Conservation (phyloP, 2,888 invertebrate genomes). For the Caenorhabditis parvicauda region DNA sequence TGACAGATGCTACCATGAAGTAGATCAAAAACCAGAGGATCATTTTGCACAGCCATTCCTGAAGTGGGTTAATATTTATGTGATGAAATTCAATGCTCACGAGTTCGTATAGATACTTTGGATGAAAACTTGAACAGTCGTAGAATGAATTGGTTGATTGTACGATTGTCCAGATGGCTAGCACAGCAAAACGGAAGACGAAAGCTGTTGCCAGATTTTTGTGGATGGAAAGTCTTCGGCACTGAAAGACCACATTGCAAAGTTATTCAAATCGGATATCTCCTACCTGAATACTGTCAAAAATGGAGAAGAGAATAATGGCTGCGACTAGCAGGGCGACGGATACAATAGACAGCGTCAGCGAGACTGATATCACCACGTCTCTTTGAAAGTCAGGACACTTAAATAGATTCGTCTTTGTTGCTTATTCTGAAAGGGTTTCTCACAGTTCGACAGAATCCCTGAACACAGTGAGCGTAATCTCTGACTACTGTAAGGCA, state of each 20-base stretch:
- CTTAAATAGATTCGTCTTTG: constrained; percentile 14
- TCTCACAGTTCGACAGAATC: constrained; percentile 54
- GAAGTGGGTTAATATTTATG: constrained; percentile 26
- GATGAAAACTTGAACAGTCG: constrained; percentile 54
- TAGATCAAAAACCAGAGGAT: constrained; percentile 67
- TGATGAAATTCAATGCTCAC: constrained; percentile 18
- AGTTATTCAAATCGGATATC: not conserved
- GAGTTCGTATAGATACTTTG: constrained; percentile 41
- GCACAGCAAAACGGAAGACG: constrained; percentile 65
- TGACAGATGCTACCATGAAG: constrained; percentile 68
- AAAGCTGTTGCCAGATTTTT: constrained; percentile 66
- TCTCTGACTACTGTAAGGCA: constrained; percentile 52
- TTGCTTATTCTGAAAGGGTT: not conserved
- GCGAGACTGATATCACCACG: constrained; percentile 53
- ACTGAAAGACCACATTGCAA: constrained; percentile 12
- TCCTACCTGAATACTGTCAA: constrained; percentile 57
- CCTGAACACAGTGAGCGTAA: constrained; percentile 51
- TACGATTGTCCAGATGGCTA: constrained; percentile 60
- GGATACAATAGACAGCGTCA: constrained; percentile 57
- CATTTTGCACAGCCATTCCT: constrained; percentile 69
- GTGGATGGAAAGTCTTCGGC: constrained; percentile 42
- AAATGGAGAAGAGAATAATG: constrained; percentile 58
- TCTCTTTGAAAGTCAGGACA: constrained; percentile 59
- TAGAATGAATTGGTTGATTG: constrained; percentile 53
- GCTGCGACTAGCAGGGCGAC: constrained; percentile 56